These are phyloP conservation scores for Leptodactylus fuscus DNA, from an alignment of 2,113 vertebrate species.

Conservation along the genomic window DNA sequence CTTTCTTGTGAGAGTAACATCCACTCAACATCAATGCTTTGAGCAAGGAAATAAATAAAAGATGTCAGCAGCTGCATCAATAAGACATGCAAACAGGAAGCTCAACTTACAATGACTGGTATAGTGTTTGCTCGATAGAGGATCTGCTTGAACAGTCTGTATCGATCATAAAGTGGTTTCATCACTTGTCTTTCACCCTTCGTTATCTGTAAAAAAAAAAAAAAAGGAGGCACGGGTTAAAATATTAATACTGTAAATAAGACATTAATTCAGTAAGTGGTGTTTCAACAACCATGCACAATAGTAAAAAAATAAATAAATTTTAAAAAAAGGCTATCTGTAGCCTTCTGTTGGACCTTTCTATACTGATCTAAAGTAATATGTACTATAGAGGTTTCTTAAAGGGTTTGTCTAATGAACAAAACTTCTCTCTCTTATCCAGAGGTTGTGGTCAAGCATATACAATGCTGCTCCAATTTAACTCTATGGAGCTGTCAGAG, in stretches of 20 bases:
- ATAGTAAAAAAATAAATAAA: no score
- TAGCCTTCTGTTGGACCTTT: not conserved
- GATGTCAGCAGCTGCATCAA: not conserved
- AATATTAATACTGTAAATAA: not conserved
- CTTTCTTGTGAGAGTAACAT: not conserved
- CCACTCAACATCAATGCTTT: not conserved
- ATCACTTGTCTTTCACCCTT: conserved; percentile 91
- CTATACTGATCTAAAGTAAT: not conserved
- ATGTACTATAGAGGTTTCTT: not conserved
- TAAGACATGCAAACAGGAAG: conserved; percentile 9
- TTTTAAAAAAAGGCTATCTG: not conserved
- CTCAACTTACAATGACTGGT: conserved; percentile 90
- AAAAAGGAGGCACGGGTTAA: not conserved
- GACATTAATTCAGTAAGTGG: not conserved
- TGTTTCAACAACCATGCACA: not conserved
- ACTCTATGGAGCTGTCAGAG: no score
- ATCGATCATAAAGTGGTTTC: conserved; percentile 96
- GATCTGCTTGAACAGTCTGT: conserved; percentile 96
- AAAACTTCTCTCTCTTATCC: no score
- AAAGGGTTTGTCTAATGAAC: no score
- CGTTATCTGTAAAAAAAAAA: conserved; percentile 86
- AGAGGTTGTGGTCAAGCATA: no score
- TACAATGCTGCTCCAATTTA: no score
- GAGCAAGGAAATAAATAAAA: not conserved
- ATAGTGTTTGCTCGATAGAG: conserved; percentile 89